phyloP scores from a whole-genome alignment of 2,888 invertebrate genomes.

The Ecdyonurus torrentis region DNA sequence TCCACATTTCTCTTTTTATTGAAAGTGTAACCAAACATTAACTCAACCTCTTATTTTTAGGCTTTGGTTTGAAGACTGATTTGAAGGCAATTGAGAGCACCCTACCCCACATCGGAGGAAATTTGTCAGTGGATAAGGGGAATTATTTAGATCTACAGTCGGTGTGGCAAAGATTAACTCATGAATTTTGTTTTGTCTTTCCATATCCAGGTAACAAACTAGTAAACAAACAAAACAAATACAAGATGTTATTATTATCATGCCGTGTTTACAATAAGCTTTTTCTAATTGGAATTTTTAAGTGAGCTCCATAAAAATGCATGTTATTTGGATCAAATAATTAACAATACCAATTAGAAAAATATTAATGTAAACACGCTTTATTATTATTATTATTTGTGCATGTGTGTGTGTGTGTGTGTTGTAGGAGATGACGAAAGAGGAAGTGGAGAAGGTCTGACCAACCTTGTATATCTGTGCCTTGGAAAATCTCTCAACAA shows the following conservation, averaged over 20 bases:
- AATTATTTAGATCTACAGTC: slow-evolving; percentile 41
- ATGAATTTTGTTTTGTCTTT: slow-evolving; percentile 33
- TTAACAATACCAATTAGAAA: no score
- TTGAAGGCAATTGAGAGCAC: not conserved
- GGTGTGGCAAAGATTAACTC: slow-evolving; percentile 39
- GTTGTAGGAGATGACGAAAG: not conserved
- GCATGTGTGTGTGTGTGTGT: no score
- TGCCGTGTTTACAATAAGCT: no score
- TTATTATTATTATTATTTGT: no score
- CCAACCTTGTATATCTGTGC: slow-evolving; percentile 55
- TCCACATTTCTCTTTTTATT: no score
- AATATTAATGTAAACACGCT: no score
- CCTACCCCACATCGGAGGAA: slow-evolving; percentile 16
- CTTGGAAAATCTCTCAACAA: slow-evolving; percentile 64
- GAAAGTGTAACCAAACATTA: no score
- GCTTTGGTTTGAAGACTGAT: slow-evolving; percentile 40
- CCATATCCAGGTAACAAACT: slow-evolving; percentile 38
- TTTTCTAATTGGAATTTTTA: no score
- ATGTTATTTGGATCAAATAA: no score
- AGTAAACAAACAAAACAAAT: no score
- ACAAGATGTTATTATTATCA: no score
- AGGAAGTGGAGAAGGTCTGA: slow-evolving; percentile 39
- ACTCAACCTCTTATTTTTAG: slow-evolving; percentile 25
- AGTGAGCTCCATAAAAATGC: no score
- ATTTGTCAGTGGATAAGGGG: slow-evolving; percentile 21